A percentile compares a stretch with the other conserved stretches of the same genome.
phyloP scores from a whole-genome alignment of 2,113 vertebrate genomes.

The Clarias macrocephalus region DNA sequence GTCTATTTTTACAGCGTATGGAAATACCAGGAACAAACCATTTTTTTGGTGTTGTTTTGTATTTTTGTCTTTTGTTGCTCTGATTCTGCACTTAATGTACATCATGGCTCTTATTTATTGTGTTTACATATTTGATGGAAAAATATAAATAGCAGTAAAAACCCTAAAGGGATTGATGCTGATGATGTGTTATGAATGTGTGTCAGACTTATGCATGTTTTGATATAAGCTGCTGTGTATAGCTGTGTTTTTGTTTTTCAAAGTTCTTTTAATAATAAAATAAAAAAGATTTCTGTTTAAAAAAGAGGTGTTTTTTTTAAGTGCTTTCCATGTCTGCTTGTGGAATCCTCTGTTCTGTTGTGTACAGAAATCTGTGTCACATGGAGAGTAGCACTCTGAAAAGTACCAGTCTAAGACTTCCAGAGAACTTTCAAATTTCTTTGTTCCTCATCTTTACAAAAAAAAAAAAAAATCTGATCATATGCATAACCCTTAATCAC shows the following conservation, averaged over 20 bases:
- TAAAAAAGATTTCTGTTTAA: not conserved
- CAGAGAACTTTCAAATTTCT: not conserved
- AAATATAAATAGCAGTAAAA: not conserved
- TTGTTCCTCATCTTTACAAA: not conserved
- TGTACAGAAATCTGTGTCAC: not conserved
- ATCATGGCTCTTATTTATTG: slow-evolving; percentile 15
- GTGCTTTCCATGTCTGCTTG: not conserved
- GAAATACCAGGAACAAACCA: not conserved
- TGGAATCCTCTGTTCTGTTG: not conserved
- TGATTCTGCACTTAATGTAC: slow-evolving; percentile 16
- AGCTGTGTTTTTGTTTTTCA: not conserved
- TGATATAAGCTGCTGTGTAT: not conserved
- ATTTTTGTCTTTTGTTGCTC: not conserved
- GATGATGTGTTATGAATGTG: not conserved
- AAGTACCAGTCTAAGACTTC: not conserved
- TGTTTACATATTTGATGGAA: not conserved
- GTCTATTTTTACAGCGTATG: not conserved
- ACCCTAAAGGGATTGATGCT: not conserved
- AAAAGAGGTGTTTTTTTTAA: not conserved
- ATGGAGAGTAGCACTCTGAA: not conserved
- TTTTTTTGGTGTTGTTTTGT: not conserved
- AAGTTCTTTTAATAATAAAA: not conserved
- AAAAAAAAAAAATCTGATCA: not conserved
- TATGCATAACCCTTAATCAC: too few relatives aligned
- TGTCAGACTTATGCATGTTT: not conserved